Evolutionary conservation across 2,888 invertebrate genomes (phyloP).

Genomic region (Hypolimnas misippus): DNA sequence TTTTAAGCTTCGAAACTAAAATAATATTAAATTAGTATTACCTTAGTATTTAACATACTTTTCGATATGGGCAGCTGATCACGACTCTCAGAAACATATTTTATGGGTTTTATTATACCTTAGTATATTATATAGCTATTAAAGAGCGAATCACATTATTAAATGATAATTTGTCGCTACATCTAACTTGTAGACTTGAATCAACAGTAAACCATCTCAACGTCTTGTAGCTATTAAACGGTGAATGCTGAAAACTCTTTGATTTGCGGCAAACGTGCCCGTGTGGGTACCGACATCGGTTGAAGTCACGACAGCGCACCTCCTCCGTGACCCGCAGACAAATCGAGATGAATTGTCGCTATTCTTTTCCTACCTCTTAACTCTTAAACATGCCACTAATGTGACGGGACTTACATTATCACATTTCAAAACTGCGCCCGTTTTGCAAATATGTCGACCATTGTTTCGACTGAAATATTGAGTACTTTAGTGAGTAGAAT

Average conservation of each 20-base stretch:
- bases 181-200: conserved; percentile 4
- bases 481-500: neutral
- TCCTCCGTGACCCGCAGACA: conserved; percentile 75
- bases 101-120: too few relatives aligned
- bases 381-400: conserved; percentile 53
- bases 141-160: neutral
- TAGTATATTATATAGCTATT: too few relatives aligned
- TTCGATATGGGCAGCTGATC: too few relatives aligned
- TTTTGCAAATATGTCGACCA: conserved; percentile 44
- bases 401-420: conserved; percentile 54
- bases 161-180: conserved; percentile 4
- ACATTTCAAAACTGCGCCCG: conserved; percentile 53
- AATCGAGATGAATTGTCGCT: conserved; percentile 79
- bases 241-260: conserved; percentile 31
- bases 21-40: too few relatives aligned
- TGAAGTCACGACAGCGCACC: conserved; percentile 67
- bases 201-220: conserved; percentile 18
- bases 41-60: too few relatives aligned
- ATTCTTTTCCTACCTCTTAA: conserved; percentile 60
- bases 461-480: neutral
- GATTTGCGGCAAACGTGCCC: conserved; percentile 31
- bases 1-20: too few relatives aligned
- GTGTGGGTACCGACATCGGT: conserved; percentile 43
- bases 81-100: too few relatives aligned
- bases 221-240: conserved; percentile 31